Evolutionary conservation across 2,113 vertebrate genomes (phyloP).

Genomic region (Cephalopterus ornatus): DNA sequence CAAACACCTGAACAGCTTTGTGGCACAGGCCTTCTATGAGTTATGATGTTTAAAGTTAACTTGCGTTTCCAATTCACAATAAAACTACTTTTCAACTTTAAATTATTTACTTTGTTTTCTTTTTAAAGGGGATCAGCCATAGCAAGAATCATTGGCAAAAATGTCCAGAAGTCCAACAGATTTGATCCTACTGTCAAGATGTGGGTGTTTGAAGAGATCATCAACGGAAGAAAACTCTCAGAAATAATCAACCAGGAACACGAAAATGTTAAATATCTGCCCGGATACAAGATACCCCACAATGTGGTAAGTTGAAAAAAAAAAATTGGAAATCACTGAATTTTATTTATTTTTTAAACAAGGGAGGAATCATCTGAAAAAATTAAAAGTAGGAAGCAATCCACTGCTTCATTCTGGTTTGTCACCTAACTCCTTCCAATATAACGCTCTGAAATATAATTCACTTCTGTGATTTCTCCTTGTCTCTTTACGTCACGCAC

Average conservation of each 20-base stretch:
- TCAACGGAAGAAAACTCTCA: slow-evolving; percentile 76
- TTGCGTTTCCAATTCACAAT: background rate
- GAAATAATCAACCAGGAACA: slow-evolving; percentile 84
- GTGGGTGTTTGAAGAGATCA: slow-evolving; percentile 85
- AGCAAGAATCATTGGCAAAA: slow-evolving; percentile 82
- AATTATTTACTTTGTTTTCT: background rate
- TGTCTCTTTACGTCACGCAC: rapidly evolving
- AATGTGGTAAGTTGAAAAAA: slow-evolving; percentile 75
- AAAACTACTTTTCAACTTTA: background rate
- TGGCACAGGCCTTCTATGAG: background rate
- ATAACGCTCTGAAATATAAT: background rate
- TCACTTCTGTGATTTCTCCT: background rate
- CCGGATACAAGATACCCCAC: slow-evolving; percentile 78
- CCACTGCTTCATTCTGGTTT: background rate
- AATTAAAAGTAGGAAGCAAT: background rate
- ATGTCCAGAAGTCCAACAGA: slow-evolving; percentile 74
- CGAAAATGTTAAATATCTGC: slow-evolving; percentile 85
- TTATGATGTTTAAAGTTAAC: background rate
- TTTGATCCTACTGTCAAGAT: slow-evolving; percentile 82
- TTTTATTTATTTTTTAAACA: background rate
- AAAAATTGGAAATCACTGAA: background rate
- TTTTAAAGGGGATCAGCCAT: slow-evolving; percentile 79
- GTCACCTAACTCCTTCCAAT: background rate
- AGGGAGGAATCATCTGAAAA: background rate
- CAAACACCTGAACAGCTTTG: background rate